phyloP scores from a whole-genome alignment of 1,140 invertebrate genomes.

The Drosophila albomicans region DNA sequence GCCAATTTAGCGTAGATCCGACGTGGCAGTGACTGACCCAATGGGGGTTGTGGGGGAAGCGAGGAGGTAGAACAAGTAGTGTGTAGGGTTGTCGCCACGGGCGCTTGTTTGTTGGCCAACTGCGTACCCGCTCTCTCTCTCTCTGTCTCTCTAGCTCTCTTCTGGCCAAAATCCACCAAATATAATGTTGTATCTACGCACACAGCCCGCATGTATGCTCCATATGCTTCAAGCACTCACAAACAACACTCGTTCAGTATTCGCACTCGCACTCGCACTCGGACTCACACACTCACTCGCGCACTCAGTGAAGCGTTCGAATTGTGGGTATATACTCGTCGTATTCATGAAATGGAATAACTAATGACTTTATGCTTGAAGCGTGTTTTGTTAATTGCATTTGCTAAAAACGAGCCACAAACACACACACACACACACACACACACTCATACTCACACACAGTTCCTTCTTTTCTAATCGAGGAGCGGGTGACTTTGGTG shows the following conservation, averaged over 20 bases:
- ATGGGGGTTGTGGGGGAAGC: too few relatives aligned
- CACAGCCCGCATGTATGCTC: conserved; percentile 42
- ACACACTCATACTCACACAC: too few relatives aligned
- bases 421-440: too few relatives aligned
- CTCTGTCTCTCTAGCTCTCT: too few relatives aligned
- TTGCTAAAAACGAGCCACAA: conserved; percentile 67
- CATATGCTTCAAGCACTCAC: conserved; percentile 68
- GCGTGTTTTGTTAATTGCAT: conserved; percentile 83
- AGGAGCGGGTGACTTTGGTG: not conserved
- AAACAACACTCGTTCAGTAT: conserved; percentile 35
- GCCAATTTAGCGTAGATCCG: conserved; percentile 70
- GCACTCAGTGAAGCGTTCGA: conserved; percentile 64
- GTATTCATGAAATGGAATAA: conserved; percentile 82
- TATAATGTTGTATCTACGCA: conserved; percentile 65
- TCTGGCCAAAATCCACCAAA: conserved; percentile 70
- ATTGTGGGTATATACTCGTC: conserved; percentile 56
- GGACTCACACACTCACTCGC: conserved; percentile 44
- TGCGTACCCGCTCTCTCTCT: not conserved
- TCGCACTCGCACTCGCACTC: conserved; percentile 32
- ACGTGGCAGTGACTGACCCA: conserved; percentile 39
- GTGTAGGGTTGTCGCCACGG: conserved; percentile 42
- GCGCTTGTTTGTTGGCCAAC: conserved; percentile 42
- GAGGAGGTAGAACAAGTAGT: conserved; percentile 5
- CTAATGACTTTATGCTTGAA: conserved; percentile 82
- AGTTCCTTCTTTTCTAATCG: too few relatives aligned